These are phyloP conservation scores for Coregonus ussuriensis DNA, from an alignment of 2,797 vertebrate genomes.

Conservation along the genomic window DNA sequence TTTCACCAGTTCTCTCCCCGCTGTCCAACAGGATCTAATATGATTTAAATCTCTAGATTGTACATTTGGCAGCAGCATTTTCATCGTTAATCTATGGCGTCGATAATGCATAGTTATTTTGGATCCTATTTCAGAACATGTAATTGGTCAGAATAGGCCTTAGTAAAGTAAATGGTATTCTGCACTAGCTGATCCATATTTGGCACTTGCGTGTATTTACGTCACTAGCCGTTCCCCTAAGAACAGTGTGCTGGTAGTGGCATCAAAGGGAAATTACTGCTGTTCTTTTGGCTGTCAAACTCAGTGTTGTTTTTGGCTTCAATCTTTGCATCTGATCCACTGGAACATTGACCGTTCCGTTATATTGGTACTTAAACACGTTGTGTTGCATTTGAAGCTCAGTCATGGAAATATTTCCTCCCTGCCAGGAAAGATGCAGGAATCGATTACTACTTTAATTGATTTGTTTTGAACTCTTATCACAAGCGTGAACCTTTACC, in stretches of 20 bases:
- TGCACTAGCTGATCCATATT: background rate
- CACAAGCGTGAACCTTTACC: conserved; percentile 38
- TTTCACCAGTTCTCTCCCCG: background rate
- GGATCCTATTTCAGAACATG: background rate
- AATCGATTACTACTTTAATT: conserved; percentile 49
- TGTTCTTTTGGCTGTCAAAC: conserved; percentile 27
- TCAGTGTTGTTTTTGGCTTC: conserved; percentile 60
- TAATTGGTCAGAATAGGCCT: background rate
- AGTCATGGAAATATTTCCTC: conserved; percentile 62
- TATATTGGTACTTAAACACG: conserved; percentile 42
- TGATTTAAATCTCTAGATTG: background rate
- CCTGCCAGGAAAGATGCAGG: conserved; percentile 56
- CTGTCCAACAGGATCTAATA: background rate
- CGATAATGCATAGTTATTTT: background rate
- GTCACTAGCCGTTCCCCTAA: too few species aligned
- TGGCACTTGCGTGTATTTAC: background rate
- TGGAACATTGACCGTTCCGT: conserved; percentile 44
- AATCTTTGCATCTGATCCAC: conserved; percentile 34
- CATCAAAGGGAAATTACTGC: background rate
- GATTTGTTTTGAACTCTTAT: conserved; percentile 65
- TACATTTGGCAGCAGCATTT: background rate
- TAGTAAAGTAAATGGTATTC: background rate
- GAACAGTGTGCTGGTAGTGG: too few species aligned
- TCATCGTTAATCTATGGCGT: background rate
- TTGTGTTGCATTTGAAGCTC: conserved; percentile 45